A percentile compares a stretch with the other conserved stretches of the same genome.
phyloP scores from a whole-genome alignment of 2,797 vertebrate species.

The Valencia hispanica region DNA sequence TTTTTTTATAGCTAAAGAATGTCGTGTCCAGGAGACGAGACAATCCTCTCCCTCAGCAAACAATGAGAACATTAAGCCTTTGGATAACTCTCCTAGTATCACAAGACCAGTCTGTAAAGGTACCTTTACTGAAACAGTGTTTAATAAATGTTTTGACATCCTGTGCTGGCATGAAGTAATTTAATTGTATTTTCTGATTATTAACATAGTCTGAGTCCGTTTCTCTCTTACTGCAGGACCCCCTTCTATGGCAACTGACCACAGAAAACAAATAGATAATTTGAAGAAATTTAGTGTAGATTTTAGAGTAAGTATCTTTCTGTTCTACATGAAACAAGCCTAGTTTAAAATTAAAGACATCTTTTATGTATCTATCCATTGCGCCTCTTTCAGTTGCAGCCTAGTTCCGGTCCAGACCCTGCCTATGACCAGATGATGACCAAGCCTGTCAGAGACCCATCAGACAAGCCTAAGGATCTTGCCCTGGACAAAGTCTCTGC shows the following conservation, averaged over 20 bases:
- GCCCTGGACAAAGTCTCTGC: conserved; percentile 85
- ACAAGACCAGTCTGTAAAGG: conserved; percentile 93
- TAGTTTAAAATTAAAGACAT: not conserved
- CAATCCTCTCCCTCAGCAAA: conserved; percentile 91
- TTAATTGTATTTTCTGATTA: not conserved
- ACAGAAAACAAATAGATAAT: conserved; percentile 99
- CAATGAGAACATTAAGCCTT: conserved; percentile 93
- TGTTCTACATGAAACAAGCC: not conserved
- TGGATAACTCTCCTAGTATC: conserved; percentile 87
- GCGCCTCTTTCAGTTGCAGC: conserved; percentile 87
- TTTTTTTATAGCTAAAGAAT: conserved; percentile 88
- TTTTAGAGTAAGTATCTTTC: conserved; percentile 92
- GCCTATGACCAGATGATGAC: conserved; percentile 89
- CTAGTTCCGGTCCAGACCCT: conserved; percentile 90
- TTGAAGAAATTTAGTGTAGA: conserved; percentile 99
- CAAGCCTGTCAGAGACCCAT: conserved; percentile 87
- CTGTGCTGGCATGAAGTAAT: conserved; percentile 1
- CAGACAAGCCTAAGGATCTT: conserved; percentile 92
- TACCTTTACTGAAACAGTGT: conserved; percentile 51
- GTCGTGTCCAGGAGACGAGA: conserved; percentile 92
- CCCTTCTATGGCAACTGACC: conserved; percentile 90
- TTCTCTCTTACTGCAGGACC: conserved; percentile 80
- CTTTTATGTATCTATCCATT: not conserved
- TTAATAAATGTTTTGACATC: not conserved
- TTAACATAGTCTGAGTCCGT: not conserved